Percentiles rank a stretch among this genome's conserved stretches.
These are phyloP conservation scores for Cyrtonyx montezumae DNA, from an alignment of 2,113 vertebrate genomes.

Conservation along the genomic window DNA sequence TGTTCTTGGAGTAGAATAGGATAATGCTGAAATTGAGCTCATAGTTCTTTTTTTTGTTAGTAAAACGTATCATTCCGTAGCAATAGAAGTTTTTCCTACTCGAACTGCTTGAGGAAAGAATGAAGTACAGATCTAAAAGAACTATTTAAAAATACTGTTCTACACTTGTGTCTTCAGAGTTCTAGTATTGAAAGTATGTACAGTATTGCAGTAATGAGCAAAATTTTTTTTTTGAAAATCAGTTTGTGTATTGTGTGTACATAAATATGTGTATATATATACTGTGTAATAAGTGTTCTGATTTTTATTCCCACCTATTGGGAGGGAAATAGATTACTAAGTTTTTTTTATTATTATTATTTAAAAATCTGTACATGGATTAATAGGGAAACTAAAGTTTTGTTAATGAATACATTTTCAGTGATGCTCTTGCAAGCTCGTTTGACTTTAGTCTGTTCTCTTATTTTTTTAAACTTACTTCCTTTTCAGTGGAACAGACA, in stretches of 20 bases:
- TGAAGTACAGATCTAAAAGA: not conserved
- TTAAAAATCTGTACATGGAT: not conserved
- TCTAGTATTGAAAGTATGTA: not conserved
- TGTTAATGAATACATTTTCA: not conserved
- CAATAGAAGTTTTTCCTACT: not conserved
- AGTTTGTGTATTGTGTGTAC: too few relatives aligned
- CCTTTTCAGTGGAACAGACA: not conserved
- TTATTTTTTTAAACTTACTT: not conserved
- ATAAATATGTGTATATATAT: too few relatives aligned
- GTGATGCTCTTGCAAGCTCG: not conserved
- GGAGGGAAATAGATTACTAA: not conserved
- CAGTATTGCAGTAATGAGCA: not conserved
- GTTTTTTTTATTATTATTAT: too few relatives aligned
- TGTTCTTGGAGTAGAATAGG: not conserved
- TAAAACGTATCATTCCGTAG: not conserved
- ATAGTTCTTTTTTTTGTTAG: not conserved
- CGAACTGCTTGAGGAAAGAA: not conserved
- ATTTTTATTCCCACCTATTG: not conserved
- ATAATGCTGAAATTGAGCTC: not conserved
- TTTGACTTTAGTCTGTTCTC: not conserved
- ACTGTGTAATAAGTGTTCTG: not conserved
- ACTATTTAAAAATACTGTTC: fast-evolving
- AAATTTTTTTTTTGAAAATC: not conserved
- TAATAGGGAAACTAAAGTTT: not conserved
- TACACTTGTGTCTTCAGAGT: not conserved